A percentile compares a stretch with the other conserved stretches of the same genome.
phyloP scores from a whole-genome alignment of 2,888 invertebrate genomes.

The Mythimna lalbum region DNA sequence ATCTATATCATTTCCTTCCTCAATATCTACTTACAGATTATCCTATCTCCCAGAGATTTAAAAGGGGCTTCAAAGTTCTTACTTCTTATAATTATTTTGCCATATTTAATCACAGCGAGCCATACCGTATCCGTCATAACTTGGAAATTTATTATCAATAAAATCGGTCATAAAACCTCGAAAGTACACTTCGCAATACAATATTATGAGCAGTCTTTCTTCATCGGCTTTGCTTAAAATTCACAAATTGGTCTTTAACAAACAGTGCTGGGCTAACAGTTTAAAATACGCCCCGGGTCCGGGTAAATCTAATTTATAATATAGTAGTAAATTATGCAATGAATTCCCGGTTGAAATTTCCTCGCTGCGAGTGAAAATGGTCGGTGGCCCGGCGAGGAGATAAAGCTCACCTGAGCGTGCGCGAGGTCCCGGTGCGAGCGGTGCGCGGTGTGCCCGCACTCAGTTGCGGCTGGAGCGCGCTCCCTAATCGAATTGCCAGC shows the following conservation, averaged over 20 bases:
- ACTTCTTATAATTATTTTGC: constrained; percentile 36
- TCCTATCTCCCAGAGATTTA: neutral
- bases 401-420: constrained; percentile 70
- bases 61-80: constrained; percentile 5
- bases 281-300: constrained; percentile 74
- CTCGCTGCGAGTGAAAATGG: constrained; percentile 73
- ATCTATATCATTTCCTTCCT: neutral
- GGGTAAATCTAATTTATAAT: constrained; percentile 79
- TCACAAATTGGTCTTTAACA: constrained; percentile 76
- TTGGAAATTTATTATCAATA: constrained; percentile 52
- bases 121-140: constrained; percentile 51
- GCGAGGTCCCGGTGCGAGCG: constrained; percentile 47
- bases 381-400: constrained; percentile 70
- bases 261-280: constrained; percentile 73
- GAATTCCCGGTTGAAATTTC: constrained; percentile 77
- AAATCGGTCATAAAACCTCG: constrained; percentile 61
- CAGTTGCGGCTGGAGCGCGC: constrained; percentile 57
- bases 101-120: constrained; percentile 43
- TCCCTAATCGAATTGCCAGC: constrained; percentile 61
- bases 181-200: constrained; percentile 63
- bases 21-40: neutral
- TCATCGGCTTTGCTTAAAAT: constrained; percentile 70
- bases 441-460: constrained; percentile 45
- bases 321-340: constrained; percentile 81
- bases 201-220: constrained; percentile 67